Evolutionary conservation across 1,140 invertebrate species (phyloP).

Genomic region (Matsumurasca onukii): DNA sequence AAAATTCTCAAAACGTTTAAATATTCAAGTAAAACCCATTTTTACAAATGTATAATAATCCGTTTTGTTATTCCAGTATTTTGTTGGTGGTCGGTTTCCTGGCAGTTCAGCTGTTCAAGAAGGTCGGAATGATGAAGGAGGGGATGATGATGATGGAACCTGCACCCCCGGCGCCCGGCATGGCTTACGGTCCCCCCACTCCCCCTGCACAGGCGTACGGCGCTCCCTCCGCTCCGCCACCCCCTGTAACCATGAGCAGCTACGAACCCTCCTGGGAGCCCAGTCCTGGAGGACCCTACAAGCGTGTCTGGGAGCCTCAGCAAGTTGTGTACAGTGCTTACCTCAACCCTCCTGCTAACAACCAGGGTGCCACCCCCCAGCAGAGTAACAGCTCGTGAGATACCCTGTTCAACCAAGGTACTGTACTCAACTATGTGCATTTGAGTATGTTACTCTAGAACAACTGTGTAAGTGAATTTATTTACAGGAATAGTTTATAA

Average conservation of each 20-base stretch:
- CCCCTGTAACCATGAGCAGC: constrained; percentile 41
- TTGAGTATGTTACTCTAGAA: no score
- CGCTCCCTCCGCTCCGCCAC: constrained; percentile 50
- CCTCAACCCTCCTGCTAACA: constrained; percentile 24
- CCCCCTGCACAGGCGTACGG: constrained; percentile 65
- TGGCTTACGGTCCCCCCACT: constrained; percentile 49
- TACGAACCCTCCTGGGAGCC: constrained; percentile 60
- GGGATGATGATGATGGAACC: constrained; percentile 71
- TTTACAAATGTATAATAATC: no score
- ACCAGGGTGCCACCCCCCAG: constrained; percentile 2
- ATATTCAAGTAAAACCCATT: no score
- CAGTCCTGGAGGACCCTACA: constrained; percentile 64
- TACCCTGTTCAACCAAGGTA: no score
- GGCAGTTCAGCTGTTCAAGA: constrained; percentile 55
- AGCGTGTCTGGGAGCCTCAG: constrained; percentile 60
- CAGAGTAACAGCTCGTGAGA: no score
- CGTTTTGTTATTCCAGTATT: no score
- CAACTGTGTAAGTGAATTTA: no score
- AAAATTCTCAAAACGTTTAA: no score
- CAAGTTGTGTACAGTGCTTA: constrained; percentile 78
- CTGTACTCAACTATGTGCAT: no score
- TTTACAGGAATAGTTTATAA: no score
- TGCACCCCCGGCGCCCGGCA: constrained; percentile 53
- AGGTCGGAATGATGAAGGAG: constrained; percentile 49
- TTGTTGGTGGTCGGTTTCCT: constrained; percentile 76